Base-by-base conservation (phyloP, 2,888 invertebrate genomes). In the Myopa testacea region DNA sequence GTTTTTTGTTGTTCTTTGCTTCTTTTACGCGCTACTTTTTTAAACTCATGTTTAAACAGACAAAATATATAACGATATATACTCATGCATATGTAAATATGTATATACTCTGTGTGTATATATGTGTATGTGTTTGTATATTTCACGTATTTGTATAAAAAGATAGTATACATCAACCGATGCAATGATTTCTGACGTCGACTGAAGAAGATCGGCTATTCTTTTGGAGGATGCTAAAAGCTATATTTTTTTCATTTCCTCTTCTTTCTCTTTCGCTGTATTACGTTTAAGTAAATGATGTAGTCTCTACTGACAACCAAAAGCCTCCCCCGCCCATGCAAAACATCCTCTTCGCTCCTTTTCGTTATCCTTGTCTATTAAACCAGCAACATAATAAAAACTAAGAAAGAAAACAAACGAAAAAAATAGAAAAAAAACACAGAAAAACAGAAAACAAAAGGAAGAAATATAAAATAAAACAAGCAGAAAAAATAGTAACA, bases 71-170 rank as follows among this genome's bases (percentile, higher is more conserved):
- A 2, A 26, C 26, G 26, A 26, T 26, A 26, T 26, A 26, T 26
- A 26, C 26, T 26, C 26, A 26, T 26, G 26, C 26, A 26, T 26
- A 2, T 26, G 2, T 26, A 26, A 26, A 26, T 26, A 26, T 26
- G 2, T 26, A 26, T 62, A 55, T 74, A 14, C 70, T 84, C 84
- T 82, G 84, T 67, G 37, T 77, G 67, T 78, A 50, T 79, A 58
- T 74, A 19, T 71, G 77, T 80, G 19, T 79, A 55, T 38, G 68
- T 67, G 65, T 40, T 68, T 77, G 65, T 77, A 77, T 80, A 79
- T 78, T 34, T n/a, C 45, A 37, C 38, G 52, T 34, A 45, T 26
- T 14, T 34, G 52, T 12, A 26, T 65, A 34, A 26, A 26, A 26
- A 26, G 26, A 26, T 26, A 26, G 26, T 26, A 45, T 45, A 45